phyloP scores from a whole-genome alignment of 2,888 invertebrate species.

The Drosophila anomalipes region DNA sequence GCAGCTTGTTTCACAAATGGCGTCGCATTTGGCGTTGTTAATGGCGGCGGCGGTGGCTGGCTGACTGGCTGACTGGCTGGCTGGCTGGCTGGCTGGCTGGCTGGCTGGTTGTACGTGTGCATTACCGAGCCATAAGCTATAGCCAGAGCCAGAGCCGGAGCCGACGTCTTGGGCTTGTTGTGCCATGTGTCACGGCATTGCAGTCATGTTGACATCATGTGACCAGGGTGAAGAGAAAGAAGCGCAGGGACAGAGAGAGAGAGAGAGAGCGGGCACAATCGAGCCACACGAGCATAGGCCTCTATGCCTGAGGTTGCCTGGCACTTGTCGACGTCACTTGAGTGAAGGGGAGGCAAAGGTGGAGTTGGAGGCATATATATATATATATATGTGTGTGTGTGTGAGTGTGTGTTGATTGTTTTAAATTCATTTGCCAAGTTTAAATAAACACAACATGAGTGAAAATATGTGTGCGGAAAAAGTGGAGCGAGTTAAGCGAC shows the following conservation, averaged over 20 bases:
- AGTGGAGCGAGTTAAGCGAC: constrained; percentile 76
- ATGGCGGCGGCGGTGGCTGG: constrained; percentile 60
- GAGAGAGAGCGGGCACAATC: constrained; percentile 12
- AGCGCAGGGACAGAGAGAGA: neutral
- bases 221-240: constrained; percentile 39
- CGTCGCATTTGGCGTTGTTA: constrained; percentile 81
- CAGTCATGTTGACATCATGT: constrained; percentile 80
- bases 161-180: constrained; percentile 78
- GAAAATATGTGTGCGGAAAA: constrained; percentile 71
- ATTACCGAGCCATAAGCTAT: constrained; percentile 45
- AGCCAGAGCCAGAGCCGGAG: constrained; percentile 28
- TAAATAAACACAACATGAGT: constrained; percentile 75
- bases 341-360: neutral
- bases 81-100: neutral
- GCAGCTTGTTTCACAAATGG: constrained; percentile 79
- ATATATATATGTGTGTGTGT: constrained; percentile 21
- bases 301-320: constrained; percentile 52
- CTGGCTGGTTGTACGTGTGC: constrained; percentile 58
- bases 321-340: constrained; percentile 67
- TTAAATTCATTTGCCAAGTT: constrained; percentile 83
- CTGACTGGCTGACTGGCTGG: neutral
- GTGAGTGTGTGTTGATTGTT: constrained; percentile 82
- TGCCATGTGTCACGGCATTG: constrained; percentile 80
- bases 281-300: constrained; percentile 39
- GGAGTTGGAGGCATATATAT: constrained; percentile 1